A percentile compares a stretch with the other conserved stretches of the same genome.
These are phyloP conservation scores for Vulpes vulpes DNA, from an alignment of 2,113 vertebrate genomes.

Conservation along the genomic window DNA sequence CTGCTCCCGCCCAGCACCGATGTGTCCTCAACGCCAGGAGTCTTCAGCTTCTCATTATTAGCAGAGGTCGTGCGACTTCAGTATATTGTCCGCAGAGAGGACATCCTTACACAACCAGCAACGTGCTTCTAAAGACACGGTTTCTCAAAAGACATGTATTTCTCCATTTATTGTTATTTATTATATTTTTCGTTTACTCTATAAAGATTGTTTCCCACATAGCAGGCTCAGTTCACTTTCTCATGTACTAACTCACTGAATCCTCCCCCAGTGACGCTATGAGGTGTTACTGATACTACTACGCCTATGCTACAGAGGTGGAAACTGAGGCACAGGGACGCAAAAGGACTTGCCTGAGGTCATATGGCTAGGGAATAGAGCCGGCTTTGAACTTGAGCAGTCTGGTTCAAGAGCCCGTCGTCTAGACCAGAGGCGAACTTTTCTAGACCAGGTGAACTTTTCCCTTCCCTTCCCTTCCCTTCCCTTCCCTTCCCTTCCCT, in stretches of 20 bases:
- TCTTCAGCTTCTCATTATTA: background rate
- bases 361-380: background rate
- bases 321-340: background rate
- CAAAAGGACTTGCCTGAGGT: background rate
- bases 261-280: background rate
- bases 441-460: background rate
- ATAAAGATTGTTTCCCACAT: background rate
- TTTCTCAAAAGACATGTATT: background rate
- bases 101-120: background rate
- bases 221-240: background rate
- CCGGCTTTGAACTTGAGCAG: background rate
- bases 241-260: fast-evolving
- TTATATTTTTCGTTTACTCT: too few species aligned
- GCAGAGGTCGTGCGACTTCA: fast-evolving
- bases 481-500: background rate
- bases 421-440: background rate
- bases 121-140: background rate
- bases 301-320: background rate
- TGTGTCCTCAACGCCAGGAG: fast-evolving
- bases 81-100: background rate
- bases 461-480: background rate
- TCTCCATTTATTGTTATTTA: background rate
- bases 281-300: too few species aligned
- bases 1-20: background rate
- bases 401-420: background rate